phyloP scores from a whole-genome alignment of 1,140 invertebrate species.

The Lithobius niger region DNA sequence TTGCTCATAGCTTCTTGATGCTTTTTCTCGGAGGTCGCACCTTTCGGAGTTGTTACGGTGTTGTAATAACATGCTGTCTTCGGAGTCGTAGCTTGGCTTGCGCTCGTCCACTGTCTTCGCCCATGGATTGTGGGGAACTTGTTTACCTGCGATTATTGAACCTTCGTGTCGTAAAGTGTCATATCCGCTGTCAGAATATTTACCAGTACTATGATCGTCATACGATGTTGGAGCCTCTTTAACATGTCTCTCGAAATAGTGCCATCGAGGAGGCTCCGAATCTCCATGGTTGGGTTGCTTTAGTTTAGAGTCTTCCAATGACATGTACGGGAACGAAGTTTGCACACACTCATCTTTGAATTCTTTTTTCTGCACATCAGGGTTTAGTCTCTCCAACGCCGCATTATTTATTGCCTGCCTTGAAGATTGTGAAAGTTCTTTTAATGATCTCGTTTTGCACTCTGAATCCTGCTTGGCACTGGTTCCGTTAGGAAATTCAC shows the following conservation, averaged over 20 bases:
- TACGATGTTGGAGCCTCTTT: background rate
- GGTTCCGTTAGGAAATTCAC: too few relatives aligned
- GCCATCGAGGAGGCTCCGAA: too few relatives aligned
- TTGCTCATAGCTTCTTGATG: background rate
- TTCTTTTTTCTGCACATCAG: background rate
- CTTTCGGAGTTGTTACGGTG: background rate
- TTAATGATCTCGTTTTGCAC: too few relatives aligned
- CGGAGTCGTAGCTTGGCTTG: too few relatives aligned
- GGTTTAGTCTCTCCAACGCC: too few relatives aligned
- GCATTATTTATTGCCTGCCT: too few relatives aligned
- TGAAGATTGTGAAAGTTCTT: too few relatives aligned
- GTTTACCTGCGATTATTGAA: too few relatives aligned
- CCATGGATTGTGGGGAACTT: too few relatives aligned
- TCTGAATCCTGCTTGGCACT: too few relatives aligned
- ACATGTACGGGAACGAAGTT: background rate
- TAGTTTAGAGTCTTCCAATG: background rate
- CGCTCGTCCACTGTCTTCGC: too few relatives aligned
- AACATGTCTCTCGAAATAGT: too few relatives aligned
- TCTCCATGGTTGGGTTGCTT: background rate
- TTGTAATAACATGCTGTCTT: background rate
- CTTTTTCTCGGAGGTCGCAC: background rate
- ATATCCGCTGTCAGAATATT: slow-evolving; percentile 31
- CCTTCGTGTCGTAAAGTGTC: slow-evolving; percentile 26
- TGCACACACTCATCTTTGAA: slow-evolving; percentile 6
- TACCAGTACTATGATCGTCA: slow-evolving; percentile 10